Evolutionary conservation across 2,888 invertebrate genomes (phyloP).

Genomic region (Epiblema foenella): DNA sequence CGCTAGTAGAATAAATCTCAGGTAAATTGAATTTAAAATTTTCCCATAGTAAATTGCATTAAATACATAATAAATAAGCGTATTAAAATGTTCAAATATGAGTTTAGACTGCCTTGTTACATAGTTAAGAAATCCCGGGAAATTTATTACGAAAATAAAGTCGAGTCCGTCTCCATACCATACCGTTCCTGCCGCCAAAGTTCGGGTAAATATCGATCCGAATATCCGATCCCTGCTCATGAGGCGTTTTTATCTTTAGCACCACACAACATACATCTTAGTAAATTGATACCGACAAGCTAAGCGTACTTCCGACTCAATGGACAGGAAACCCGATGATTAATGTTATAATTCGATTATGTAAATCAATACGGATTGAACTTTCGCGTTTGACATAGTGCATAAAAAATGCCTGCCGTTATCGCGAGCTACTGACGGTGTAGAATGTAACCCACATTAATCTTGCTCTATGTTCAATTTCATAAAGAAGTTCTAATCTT

Average conservation of each 20-base stretch:
- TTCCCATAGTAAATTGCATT: too few species aligned
- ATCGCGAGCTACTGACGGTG: conserved; percentile 22
- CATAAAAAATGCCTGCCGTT: conserved; percentile 23
- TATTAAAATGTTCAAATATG: too few species aligned
- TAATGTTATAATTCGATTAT: conserved; percentile 45
- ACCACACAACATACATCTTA: conserved; percentile 1
- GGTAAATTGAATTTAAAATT: too few species aligned
- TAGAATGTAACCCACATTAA: conserved; percentile 11
- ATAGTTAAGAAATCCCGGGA: too few species aligned
- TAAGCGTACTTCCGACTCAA: conserved; percentile 41
- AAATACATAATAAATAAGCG: too few species aligned
- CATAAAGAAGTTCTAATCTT: background rate
- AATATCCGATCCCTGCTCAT: too few species aligned
- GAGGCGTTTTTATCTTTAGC: background rate
- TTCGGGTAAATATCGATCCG: too few species aligned
- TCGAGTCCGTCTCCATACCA: too few species aligned
- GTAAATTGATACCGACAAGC: conserved; percentile 44
- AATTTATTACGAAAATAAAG: too few species aligned
- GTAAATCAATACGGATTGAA: conserved; percentile 39
- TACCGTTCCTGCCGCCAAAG: too few species aligned
- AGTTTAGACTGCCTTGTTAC: too few species aligned
- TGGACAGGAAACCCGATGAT: conserved; percentile 42
- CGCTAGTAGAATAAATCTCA: too few species aligned
- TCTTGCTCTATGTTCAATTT: conserved; percentile 11
- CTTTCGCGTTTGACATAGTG: conserved; percentile 35